Evolutionary conservation across 2,888 invertebrate species (phyloP).

Genomic region (Calliphora vomitoria): DNA sequence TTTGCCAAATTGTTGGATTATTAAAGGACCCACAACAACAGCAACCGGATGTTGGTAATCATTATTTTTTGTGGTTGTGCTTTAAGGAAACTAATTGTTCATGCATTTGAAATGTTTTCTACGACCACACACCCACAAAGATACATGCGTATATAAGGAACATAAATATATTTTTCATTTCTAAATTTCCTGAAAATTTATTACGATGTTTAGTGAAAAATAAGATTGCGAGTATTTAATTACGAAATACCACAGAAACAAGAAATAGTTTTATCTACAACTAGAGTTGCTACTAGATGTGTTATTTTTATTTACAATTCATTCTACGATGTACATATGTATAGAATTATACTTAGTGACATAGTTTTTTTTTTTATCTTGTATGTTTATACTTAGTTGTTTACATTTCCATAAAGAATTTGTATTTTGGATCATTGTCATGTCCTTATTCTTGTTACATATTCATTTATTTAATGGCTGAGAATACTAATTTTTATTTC

Average conservation of each 20-base stretch:
- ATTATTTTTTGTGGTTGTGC: conserved; percentile 15
- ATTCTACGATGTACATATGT: background rate
- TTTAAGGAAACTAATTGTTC: conserved; percentile 22
- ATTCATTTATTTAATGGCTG: too few relatives aligned
- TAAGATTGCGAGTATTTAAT: conserved; percentile 19
- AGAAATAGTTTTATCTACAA: background rate
- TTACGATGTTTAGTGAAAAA: conserved; percentile 23
- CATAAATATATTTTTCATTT: background rate
- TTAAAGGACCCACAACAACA: conserved; percentile 39
- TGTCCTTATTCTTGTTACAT: too few relatives aligned
- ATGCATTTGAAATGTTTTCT: conserved; percentile 18
- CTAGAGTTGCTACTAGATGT: background rate
- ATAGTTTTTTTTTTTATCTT: background rate
- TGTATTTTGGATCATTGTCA: too few relatives aligned
- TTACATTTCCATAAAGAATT: too few relatives aligned
- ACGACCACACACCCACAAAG: background rate
- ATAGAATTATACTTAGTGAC: background rate
- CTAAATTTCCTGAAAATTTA: conserved; percentile 14
- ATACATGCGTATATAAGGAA: background rate
- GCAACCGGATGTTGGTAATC: conserved; percentile 48
- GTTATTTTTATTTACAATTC: background rate
- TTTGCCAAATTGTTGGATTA: conserved; percentile 49
- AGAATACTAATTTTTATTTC: too few relatives aligned
- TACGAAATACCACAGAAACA: background rate
- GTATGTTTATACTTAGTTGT: too few relatives aligned